A percentile compares a stretch with the other conserved stretches of the same genome.
Evolutionary conservation across 2,888 invertebrate species (phyloP).

Genomic region (Apodemia zela): DNA sequence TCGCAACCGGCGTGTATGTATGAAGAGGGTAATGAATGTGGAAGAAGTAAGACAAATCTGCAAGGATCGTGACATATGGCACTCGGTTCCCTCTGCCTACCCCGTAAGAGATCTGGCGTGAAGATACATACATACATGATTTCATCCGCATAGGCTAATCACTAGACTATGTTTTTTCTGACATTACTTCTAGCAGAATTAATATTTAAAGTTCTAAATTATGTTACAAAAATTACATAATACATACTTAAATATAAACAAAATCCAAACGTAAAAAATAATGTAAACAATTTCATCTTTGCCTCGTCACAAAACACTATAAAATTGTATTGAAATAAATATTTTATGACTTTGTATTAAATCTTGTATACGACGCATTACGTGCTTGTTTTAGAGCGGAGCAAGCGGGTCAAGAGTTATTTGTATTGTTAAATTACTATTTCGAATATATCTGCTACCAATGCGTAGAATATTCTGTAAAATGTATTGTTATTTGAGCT

Average conservation of each 20-base stretch:
- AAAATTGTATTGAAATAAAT: not conserved
- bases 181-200: no score
- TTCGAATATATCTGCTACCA: not conserved
- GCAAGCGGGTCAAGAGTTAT: not conserved
- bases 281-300: not conserved
- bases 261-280: not conserved
- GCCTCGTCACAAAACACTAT: not conserved
- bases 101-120: no score
- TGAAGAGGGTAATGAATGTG: no score
- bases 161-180: no score
- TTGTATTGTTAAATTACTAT: not conserved
- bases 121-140: no score
- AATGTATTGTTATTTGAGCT: no score
- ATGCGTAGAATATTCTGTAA: not conserved
- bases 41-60: no score
- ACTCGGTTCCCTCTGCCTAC: no score
- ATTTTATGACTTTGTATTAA: constrained; percentile 1
- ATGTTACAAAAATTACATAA: not conserved
- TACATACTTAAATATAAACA: not conserved
- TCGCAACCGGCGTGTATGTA: no score
- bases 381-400: not conserved
- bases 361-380: not conserved
- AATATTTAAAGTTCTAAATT: no score
- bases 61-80: no score
- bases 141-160: no score